Conservation (phyloP, 2,888 invertebrate species). For the Trileptium ribeirensis region DNA sequence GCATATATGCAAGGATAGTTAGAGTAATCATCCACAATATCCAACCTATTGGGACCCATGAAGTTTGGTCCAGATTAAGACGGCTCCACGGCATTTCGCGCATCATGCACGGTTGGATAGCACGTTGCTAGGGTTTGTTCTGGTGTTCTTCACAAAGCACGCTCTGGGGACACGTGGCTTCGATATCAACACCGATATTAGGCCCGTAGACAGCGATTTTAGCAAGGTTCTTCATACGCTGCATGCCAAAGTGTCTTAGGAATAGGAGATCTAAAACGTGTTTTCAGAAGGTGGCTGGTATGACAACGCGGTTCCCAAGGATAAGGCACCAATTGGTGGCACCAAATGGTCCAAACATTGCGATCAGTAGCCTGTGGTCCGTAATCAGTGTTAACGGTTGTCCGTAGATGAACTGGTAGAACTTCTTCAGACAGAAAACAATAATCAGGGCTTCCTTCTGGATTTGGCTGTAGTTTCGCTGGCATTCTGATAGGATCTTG, state of each 20-base stretch:
- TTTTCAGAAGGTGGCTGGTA: not conserved
- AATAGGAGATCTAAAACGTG: not conserved
- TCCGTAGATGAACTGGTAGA: conserved; percentile 38
- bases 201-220: not conserved
- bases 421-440: conserved; percentile 36
- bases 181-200: conserved; percentile 9
- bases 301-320: not conserved
- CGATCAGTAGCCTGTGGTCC: conserved; percentile 33
- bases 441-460: conserved; percentile 39
- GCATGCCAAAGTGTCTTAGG: conserved; percentile 1
- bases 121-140: conserved; percentile 25
- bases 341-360: conserved; percentile 29
- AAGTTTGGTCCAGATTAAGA: conserved; percentile 41
- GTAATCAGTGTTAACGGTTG: conserved; percentile 30
- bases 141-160: conserved; percentile 6
- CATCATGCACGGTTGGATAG: conserved; percentile 40
- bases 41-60: conserved; percentile 19
- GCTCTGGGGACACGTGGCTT: not conserved
- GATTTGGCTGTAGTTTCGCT: conserved; percentile 37
- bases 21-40: not conserved
- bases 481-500: conserved; percentile 31
- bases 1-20: conserved; percentile 13
- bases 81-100: conserved; percentile 40
- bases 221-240: not conserved
- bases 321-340: conserved; percentile 34